Evolutionary conservation across 2,797 vertebrate species (phyloP).

Genomic region (Antrozous pallidus): DNA sequence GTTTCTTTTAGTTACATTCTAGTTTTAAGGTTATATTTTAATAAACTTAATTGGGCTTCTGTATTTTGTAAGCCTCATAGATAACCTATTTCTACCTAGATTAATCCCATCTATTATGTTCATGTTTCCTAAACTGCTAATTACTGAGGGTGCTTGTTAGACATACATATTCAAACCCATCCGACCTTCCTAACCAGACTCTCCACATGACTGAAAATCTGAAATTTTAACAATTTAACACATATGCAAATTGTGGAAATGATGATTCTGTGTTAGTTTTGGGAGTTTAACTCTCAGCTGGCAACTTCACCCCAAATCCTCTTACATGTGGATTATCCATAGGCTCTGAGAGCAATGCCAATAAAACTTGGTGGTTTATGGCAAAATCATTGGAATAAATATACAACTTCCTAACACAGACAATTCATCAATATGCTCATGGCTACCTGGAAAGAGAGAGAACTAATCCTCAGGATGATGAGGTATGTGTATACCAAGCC

Average conservation of each 20-base stretch:
- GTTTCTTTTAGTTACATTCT: slow-evolving; percentile 59
- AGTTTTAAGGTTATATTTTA: slow-evolving; percentile 40
- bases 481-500: background rate
- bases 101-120: slow-evolving; percentile 43
- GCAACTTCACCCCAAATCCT: slow-evolving; percentile 52
- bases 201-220: background rate
- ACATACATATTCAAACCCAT: slow-evolving; percentile 30
- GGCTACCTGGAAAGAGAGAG: background rate
- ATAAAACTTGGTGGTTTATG: background rate
- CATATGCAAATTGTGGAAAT: slow-evolving; percentile 41
- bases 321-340: slow-evolving; percentile 50
- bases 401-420: background rate
- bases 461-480: background rate
- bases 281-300: slow-evolving; percentile 44
- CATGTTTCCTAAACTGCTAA: slow-evolving; percentile 30
- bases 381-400: slow-evolving; percentile 28
- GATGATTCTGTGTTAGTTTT: slow-evolving; percentile 42
- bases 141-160: background rate
- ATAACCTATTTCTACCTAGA: slow-evolving; percentile 50
- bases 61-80: slow-evolving; percentile 41
- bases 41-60: slow-evolving; percentile 60
- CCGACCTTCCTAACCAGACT: background rate
- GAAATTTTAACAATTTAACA: slow-evolving; percentile 22
- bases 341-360: slow-evolving; percentile 18
- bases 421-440: background rate